A percentile compares a stretch with the other conserved stretches of the same genome.
Evolutionary conservation across 2,113 vertebrate genomes (phyloP).

Genomic region (Hymenochirus boettgeri): DNA sequence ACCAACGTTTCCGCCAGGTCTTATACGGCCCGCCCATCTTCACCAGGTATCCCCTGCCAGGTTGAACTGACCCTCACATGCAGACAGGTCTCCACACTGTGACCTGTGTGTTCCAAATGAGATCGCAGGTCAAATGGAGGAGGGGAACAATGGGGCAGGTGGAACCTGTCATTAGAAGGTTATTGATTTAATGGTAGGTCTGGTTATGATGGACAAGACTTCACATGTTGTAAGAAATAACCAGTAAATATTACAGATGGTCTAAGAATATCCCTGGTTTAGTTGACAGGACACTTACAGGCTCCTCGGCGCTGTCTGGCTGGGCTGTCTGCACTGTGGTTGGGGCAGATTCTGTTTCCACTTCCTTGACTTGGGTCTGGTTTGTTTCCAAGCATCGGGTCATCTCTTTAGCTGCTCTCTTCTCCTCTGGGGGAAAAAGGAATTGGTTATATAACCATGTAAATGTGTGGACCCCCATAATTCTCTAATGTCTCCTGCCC

Average conservation of each 20-base stretch:
- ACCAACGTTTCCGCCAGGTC: slow-evolving; percentile 89
- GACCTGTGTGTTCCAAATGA: slow-evolving; percentile 80
- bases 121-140: slow-evolving; percentile 71
- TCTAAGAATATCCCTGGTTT: no score
- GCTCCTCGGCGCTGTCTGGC: not conserved
- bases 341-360: not conserved
- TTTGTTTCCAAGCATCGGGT: slow-evolving; percentile 14
- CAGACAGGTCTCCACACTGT: slow-evolving; percentile 65
- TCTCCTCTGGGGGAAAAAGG: slow-evolving; percentile 20
- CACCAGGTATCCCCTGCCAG: slow-evolving; percentile 74
- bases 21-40: slow-evolving; percentile 85
- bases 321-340: not conserved
- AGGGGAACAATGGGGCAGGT: slow-evolving; percentile 53
- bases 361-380: slow-evolving; percentile 12
- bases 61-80: slow-evolving; percentile 65
- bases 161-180: no score
- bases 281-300: slow-evolving; percentile 15
- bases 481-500: no score
- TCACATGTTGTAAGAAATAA: no score
- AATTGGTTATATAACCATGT: no score
- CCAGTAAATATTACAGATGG: no score
- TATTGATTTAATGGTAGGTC: no score
- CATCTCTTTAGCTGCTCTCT: slow-evolving; percentile 26
- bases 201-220: no score
- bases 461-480: no score